These are phyloP conservation scores for Exocentrus adspersus DNA, from an alignment of 2,888 invertebrate genomes.

Conservation along the genomic window DNA sequence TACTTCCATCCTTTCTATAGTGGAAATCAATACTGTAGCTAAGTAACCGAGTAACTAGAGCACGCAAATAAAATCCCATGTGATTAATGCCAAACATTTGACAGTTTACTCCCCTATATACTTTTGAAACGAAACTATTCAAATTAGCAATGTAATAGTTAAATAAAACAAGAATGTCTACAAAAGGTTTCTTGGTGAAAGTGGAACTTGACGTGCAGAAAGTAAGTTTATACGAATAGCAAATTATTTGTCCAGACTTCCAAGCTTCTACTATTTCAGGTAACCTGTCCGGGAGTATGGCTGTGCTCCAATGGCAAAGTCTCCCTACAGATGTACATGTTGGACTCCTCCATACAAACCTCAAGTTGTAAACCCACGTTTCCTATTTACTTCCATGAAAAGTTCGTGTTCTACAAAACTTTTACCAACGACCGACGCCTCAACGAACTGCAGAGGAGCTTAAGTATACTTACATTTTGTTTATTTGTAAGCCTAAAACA, in stretches of 20 bases:
- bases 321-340: constrained; percentile 74
- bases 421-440: constrained; percentile 63
- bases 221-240: no score
- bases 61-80: constrained; percentile 3
- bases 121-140: not conserved
- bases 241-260: no score
- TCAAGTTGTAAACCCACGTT: constrained; percentile 73
- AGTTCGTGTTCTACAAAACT: constrained; percentile 75
- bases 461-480: constrained; percentile 54
- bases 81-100: constrained; percentile 11
- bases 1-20: no score
- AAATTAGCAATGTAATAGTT: constrained; percentile 19
- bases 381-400: constrained; percentile 77
- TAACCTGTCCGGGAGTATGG: constrained; percentile 89
- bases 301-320: constrained; percentile 82
- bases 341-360: constrained; percentile 77
- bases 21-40: constrained; percentile 20
- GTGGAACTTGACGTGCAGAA: constrained; percentile 69
- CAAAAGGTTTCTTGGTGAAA: constrained; percentile 69
- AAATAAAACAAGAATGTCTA: constrained; percentile 47
- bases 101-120: not conserved
- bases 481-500: not conserved
- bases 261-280: constrained; percentile 60
- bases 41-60: constrained; percentile 13
- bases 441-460: constrained; percentile 62